phyloP scores from a whole-genome alignment of 2,888 invertebrate genomes.

The Dasypolia templi region DNA sequence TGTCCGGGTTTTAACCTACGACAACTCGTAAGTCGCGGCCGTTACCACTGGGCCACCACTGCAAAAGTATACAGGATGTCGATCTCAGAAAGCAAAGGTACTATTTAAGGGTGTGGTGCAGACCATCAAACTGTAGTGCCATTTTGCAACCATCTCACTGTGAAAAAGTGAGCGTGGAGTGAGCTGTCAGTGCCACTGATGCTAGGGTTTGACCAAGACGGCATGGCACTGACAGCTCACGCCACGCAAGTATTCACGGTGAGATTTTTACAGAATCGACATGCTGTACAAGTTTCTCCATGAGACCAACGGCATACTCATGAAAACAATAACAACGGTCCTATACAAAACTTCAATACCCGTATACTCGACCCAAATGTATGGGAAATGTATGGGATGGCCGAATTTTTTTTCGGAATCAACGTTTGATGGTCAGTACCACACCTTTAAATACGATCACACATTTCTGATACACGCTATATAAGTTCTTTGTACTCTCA shows the following conservation, averaged over 20 bases:
- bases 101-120: neutral
- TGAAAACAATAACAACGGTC: neutral
- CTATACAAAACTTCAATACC: neutral
- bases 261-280: too few relatives aligned
- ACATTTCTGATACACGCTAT: neutral
- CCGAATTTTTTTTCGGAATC: neutral
- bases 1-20: too few relatives aligned
- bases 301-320: neutral
- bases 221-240: too few relatives aligned
- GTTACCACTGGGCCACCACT: too few relatives aligned
- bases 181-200: too few relatives aligned
- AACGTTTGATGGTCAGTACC: neutral
- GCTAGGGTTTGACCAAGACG: too few relatives aligned
- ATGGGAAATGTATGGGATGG: neutral
- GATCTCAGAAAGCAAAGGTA: neutral
- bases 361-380: neutral
- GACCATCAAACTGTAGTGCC: neutral
- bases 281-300: neutral
- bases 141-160: too few relatives aligned
- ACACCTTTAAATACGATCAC: neutral
- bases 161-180: too few relatives aligned
- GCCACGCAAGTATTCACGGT: too few relatives aligned
- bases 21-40: too few relatives aligned
- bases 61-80: too few relatives aligned
- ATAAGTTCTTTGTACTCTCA: conserved; percentile 66